phyloP scores from a whole-genome alignment of 2,888 invertebrate species.

The Diaphora mendica region DNA sequence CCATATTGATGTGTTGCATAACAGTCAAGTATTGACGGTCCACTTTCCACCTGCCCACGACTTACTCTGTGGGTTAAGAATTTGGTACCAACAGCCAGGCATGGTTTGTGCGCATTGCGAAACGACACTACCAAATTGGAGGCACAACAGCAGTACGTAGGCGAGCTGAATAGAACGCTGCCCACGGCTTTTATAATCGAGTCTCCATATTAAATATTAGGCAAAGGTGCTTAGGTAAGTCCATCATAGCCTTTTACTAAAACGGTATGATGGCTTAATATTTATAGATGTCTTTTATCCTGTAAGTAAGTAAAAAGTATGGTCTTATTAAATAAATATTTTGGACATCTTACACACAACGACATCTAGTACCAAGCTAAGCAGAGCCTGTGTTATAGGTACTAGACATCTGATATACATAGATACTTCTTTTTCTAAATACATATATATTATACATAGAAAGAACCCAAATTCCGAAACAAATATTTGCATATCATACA shows the following conservation, averaged over 20 bases:
- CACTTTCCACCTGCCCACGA: conserved; percentile 84
- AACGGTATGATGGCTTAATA: conserved; percentile 16
- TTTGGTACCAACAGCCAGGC: conserved; percentile 71
- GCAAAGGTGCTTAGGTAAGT: conserved; percentile 45
- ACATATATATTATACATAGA: too few species aligned
- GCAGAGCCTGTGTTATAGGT: too few species aligned
- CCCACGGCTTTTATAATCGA: conserved; percentile 65
- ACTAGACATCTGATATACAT: too few species aligned
- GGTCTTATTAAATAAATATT: too few species aligned
- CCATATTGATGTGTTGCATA: conserved; percentile 77
- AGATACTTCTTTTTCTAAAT: too few species aligned
- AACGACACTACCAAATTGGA: conserved; percentile 66
- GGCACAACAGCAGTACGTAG: conserved; percentile 66
- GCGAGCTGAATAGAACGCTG: conserved; percentile 62
- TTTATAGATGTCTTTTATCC: conserved; percentile 4
- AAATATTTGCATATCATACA: too few species aligned
- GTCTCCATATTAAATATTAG: conserved; percentile 56
- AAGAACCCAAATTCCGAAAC: too few species aligned
- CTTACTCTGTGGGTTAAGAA: conserved; percentile 74
- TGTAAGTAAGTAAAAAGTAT: too few species aligned
- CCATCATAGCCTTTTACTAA: conserved; percentile 22
- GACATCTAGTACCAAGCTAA: too few species aligned
- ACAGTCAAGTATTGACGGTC: conserved; percentile 67
- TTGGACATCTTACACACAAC: too few species aligned
- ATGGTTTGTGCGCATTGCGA: conserved; percentile 73